phyloP scores from a whole-genome alignment of 2,797 vertebrate genomes.

The Mallotus villosus region DNA sequence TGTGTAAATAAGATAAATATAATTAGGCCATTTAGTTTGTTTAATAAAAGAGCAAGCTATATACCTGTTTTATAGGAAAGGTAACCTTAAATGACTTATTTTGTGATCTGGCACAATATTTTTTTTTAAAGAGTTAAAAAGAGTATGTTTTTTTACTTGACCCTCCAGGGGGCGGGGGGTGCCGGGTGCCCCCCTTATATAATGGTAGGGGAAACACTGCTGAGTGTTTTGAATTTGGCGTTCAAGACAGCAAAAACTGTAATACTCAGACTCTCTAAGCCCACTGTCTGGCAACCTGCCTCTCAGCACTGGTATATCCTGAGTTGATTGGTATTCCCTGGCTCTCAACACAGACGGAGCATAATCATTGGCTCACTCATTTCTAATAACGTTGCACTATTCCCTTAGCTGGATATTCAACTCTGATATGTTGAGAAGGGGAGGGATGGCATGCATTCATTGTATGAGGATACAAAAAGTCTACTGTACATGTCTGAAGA shows the following conservation, averaged over 20 bases:
- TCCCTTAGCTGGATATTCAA: constrained; percentile 22
- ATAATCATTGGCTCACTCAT: constrained; percentile 35
- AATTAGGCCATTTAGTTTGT: too few species aligned
- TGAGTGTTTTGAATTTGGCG: constrained; percentile 16
- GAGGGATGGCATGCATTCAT: background rate
- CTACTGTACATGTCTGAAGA: constrained; percentile 11
- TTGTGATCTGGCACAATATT: too few species aligned
- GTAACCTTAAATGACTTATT: too few species aligned
- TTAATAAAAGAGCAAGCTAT: too few species aligned
- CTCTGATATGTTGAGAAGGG: constrained; percentile 11
- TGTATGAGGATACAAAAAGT: background rate
- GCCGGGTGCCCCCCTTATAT: too few species aligned
- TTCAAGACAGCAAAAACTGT: constrained; percentile 10
- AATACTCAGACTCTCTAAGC: constrained; percentile 23
- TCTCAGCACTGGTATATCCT: constrained; percentile 32
- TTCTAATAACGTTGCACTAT: constrained; percentile 34
- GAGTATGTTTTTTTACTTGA: too few species aligned
- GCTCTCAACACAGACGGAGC: constrained; percentile 27
- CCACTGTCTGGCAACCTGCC: constrained; percentile 42
- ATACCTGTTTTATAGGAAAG: too few species aligned
- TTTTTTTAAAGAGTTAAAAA: too few species aligned
- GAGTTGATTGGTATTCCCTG: constrained; percentile 39
- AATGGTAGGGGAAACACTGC: too few species aligned
- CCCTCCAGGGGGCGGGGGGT: too few species aligned
- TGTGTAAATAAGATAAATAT: too few species aligned